Conservation (phyloP, 2,113 vertebrate genomes). For the Otocyon megalotis region DNA sequence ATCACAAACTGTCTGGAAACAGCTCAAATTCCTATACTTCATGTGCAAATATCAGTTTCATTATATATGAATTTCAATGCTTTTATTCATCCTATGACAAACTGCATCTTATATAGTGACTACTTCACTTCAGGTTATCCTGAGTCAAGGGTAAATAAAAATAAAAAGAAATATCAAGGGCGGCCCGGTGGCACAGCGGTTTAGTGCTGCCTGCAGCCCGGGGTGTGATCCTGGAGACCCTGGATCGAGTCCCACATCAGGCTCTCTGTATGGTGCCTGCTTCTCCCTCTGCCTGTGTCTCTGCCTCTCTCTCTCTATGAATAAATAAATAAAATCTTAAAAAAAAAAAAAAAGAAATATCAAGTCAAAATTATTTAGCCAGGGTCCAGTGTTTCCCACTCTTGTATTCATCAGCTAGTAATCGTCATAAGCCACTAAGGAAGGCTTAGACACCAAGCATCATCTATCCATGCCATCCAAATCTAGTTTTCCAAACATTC, state of each 20-base stretch:
- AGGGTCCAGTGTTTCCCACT: not conserved
- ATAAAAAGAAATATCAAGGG: not conserved
- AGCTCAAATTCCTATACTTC: not conserved
- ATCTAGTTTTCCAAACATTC: constrained; percentile 42
- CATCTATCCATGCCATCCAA: not conserved
- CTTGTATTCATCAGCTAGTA: constrained; percentile 1
- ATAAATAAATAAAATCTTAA: no score
- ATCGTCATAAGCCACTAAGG: not conserved
- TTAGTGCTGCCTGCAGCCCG: no score
- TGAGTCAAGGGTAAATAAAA: not conserved
- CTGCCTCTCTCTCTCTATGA: no score
- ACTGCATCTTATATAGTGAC: not conserved
- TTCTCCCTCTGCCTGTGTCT: no score
- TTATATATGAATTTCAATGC: not conserved
- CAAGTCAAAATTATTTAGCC: constrained; percentile 22
- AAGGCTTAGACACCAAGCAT: constrained; percentile 29
- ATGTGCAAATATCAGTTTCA: constrained; percentile 1
- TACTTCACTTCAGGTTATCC: constrained; percentile 46
- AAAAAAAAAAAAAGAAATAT: not conserved
- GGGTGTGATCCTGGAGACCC: no score
- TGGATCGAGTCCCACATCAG: no score
- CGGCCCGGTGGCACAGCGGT: no score
- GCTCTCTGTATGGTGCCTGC: no score
- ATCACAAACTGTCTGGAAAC: not conserved
- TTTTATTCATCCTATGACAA: constrained; percentile 1